Evolutionary conservation across 2,113 vertebrate genomes (phyloP).

Genomic region (Mobula birostris): DNA sequence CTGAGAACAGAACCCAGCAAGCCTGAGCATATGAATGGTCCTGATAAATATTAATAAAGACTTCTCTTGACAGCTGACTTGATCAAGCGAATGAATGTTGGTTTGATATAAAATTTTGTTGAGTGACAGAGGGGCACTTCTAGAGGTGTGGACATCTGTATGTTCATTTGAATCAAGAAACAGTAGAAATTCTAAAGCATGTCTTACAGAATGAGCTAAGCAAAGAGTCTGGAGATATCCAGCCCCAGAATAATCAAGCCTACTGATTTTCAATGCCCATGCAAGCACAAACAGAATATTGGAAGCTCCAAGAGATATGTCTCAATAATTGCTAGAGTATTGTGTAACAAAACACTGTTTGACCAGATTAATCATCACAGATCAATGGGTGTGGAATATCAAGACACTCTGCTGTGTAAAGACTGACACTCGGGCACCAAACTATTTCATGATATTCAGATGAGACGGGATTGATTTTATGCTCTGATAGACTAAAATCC

Average conservation of each 20-base stretch:
- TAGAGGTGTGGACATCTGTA: too few relatives aligned
- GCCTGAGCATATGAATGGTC: not conserved
- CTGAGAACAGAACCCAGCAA: not conserved
- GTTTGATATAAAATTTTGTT: not conserved
- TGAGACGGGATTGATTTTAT: not conserved
- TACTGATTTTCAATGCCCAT: not conserved
- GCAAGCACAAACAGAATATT: not conserved
- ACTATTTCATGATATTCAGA: not conserved
- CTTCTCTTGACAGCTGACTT: not conserved
- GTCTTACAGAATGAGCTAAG: not conserved
- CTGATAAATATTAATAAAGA: not conserved
- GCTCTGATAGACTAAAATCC: not conserved
- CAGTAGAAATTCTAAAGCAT: not conserved
- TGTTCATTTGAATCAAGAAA: not conserved
- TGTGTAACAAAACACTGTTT: not conserved
- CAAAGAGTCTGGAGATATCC: not conserved
- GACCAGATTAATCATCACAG: not conserved
- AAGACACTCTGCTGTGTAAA: not conserved
- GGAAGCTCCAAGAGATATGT: not conserved
- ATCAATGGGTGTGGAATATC: not conserved
- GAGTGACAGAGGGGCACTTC: not conserved
- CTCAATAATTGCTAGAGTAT: not conserved
- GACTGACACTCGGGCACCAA: not conserved
- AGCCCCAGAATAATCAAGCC: not conserved
- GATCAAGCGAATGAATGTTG: not conserved